phyloP scores from a whole-genome alignment of 2,113 vertebrate species.

The Plecotus auritus region DNA sequence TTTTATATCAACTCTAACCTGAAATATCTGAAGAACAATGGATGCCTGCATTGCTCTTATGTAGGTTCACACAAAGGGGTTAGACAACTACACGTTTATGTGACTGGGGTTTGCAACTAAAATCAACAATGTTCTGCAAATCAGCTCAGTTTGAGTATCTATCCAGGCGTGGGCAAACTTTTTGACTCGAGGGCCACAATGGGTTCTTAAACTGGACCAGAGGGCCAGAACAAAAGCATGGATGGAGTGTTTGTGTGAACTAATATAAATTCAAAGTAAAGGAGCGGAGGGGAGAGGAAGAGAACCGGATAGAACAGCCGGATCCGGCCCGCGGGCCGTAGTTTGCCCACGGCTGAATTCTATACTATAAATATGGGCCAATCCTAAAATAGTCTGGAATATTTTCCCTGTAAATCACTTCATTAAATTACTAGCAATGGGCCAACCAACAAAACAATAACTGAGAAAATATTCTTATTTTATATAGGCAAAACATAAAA shows the following conservation, averaged over 20 bases:
- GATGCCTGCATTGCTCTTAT: background rate
- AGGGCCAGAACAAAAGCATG: too few species aligned
- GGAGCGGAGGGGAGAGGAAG: too few species aligned
- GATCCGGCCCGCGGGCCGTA: too few species aligned
- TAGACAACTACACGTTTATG: background rate
- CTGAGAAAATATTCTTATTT: conserved; percentile 4
- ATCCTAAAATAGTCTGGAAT: background rate
- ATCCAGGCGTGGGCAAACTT: too few species aligned
- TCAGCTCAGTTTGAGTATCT: background rate
- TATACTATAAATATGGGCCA: background rate
- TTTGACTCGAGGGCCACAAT: too few species aligned
- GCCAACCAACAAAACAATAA: background rate
- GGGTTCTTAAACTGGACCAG: too few species aligned
- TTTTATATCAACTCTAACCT: background rate
- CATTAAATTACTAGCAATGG: background rate
- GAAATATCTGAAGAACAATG: background rate
- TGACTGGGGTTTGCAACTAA: background rate
- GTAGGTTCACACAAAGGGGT: background rate
- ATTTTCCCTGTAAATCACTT: background rate
- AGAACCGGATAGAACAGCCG: too few species aligned
- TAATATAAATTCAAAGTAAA: too few species aligned
- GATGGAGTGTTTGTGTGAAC: too few species aligned
- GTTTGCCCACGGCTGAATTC: too few species aligned
- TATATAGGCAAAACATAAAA: background rate
- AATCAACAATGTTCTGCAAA: background rate